Percentiles rank a stretch among this genome's conserved stretches.
phyloP scores from a whole-genome alignment of 2,888 invertebrate genomes.

The Dryomyza anilis region DNA sequence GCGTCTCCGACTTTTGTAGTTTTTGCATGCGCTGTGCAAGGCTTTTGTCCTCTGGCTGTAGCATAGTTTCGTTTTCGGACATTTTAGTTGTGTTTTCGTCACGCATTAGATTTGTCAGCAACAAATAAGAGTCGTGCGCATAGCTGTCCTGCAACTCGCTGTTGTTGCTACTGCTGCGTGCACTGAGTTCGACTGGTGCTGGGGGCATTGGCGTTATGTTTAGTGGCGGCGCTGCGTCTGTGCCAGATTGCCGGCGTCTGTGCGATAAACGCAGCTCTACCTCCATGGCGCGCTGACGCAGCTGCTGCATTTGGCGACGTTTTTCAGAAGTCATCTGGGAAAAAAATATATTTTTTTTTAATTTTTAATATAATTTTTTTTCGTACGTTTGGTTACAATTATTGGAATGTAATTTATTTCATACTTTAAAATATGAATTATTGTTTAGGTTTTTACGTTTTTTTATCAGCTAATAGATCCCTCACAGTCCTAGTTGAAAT shows the following conservation, averaged over 20 bases:
- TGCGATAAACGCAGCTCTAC: slow-evolving; percentile 43
- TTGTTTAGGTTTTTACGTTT: too few species aligned
- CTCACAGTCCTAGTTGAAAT: too few species aligned
- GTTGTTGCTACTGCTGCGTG: slow-evolving; percentile 15
- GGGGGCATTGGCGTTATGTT: too few species aligned
- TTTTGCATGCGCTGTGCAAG: slow-evolving; percentile 38
- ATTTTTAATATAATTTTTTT: slow-evolving; percentile 11
- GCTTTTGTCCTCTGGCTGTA: neutral
- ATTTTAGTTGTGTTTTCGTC: slow-evolving; percentile 1
- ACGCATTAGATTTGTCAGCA: slow-evolving; percentile 34
- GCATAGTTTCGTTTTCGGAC: neutral
- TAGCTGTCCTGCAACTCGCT: slow-evolving; percentile 14
- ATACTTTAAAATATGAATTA: too few species aligned
- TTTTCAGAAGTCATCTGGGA: slow-evolving; percentile 55
- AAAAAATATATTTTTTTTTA: slow-evolving; percentile 8
- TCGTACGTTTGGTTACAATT: neutral
- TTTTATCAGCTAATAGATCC: too few species aligned
- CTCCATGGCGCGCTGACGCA: slow-evolving; percentile 46
- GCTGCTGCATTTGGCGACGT: slow-evolving; percentile 45
- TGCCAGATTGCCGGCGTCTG: slow-evolving; percentile 16
- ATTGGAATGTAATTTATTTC: too few species aligned
- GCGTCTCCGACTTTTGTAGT: slow-evolving; percentile 50
- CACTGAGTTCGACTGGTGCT: neutral
- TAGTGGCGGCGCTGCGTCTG: too few species aligned
- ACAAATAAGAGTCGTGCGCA: slow-evolving; percentile 30